Conservation (phyloP, 2,113 vertebrate genomes). For the Platysternon megacephalum region DNA sequence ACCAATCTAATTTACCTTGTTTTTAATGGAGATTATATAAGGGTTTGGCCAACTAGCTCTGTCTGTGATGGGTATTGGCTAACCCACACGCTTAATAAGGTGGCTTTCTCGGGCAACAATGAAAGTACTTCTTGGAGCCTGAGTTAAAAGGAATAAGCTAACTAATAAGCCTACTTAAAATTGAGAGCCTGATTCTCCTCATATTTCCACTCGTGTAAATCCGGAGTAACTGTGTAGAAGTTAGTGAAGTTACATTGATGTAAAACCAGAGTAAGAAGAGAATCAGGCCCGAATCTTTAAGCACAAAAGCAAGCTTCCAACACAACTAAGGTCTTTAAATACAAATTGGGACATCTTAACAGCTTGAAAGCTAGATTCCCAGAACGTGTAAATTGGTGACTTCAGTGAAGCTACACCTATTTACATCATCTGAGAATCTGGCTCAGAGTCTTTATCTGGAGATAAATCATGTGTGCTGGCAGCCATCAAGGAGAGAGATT, state of each 20-base stretch:
- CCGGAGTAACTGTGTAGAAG: neutral
- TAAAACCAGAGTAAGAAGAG: neutral
- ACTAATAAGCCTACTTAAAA: neutral
- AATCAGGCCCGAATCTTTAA: neutral
- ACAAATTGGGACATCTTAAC: neutral
- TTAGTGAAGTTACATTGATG: neutral
- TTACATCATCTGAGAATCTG: constrained; percentile 8
- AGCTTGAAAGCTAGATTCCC: neutral
- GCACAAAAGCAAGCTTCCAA: neutral
- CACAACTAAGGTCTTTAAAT: neutral
- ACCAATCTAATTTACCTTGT: neutral
- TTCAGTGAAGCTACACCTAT: neutral
- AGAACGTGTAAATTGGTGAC: neutral
- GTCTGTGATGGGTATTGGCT: neutral
- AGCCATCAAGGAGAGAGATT: neutral
- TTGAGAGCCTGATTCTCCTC: neutral
- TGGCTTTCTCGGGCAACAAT: neutral
- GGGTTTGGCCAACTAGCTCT: neutral
- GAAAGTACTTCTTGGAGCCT: neutral
- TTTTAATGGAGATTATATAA: neutral
- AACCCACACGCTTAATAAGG: neutral
- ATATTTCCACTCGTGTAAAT: neutral
- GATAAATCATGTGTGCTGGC: neutral
- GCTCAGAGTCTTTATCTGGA: neutral
- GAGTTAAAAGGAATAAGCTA: neutral